Percentiles rank a stretch among this genome's conserved stretches.
phyloP scores from a whole-genome alignment of 2,888 invertebrate species.

The Oxystoma pomonae region DNA sequence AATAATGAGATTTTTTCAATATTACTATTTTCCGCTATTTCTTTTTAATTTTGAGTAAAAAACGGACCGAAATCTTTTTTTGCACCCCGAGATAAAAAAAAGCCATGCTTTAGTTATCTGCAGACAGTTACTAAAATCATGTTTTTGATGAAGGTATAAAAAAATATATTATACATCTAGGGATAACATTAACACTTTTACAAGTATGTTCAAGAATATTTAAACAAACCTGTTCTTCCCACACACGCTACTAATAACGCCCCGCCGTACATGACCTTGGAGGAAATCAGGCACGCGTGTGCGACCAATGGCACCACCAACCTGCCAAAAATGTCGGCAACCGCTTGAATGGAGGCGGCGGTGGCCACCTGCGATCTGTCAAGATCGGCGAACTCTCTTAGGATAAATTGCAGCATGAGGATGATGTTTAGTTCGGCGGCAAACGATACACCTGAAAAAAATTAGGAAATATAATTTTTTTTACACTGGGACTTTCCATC shows the following conservation, averaged over 20 bases:
- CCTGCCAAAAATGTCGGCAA: constrained; percentile 45
- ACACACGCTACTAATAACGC: constrained; percentile 43
- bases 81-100: too few species aligned
- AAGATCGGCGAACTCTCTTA: constrained; percentile 43
- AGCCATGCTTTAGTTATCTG: too few species aligned
- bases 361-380: constrained; percentile 40
- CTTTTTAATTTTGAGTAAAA: too few species aligned
- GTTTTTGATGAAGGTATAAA: too few species aligned
- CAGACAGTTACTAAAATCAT: too few species aligned
- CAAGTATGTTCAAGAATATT: background rate
- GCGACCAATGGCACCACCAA: constrained; percentile 43
- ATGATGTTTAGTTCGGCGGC: constrained; percentile 50
- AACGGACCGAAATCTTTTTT: too few species aligned
- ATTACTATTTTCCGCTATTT: too few species aligned
- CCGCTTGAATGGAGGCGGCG: constrained; percentile 44
- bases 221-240: constrained; percentile 44
- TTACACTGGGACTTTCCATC: too few species aligned
- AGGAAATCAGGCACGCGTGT: constrained; percentile 37
- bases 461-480: too few species aligned
- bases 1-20: too few species aligned
- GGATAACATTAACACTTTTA: background rate
- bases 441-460: constrained; percentile 44
- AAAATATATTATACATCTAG: too few species aligned
- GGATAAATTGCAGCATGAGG: constrained; percentile 48
- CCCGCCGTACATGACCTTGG: constrained; percentile 43